phyloP scores from a whole-genome alignment of 1,140 invertebrate genomes.

The Stegodyphus mimosarum region DNA sequence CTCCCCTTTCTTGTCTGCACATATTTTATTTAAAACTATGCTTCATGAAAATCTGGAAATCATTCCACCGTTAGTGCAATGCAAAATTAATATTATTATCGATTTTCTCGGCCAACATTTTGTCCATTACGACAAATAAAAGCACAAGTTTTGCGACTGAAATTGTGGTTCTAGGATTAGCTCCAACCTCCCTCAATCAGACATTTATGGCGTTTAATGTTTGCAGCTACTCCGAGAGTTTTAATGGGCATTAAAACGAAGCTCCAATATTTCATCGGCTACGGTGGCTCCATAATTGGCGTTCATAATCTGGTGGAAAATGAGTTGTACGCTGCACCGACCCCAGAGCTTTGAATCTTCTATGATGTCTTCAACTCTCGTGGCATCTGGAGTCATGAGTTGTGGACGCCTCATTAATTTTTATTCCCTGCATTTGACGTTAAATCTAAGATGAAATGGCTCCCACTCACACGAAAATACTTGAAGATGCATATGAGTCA shows the following conservation, averaged over 20 bases:
- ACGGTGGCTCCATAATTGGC: background rate
- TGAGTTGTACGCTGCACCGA: background rate
- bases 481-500: too few relatives aligned
- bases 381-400: background rate
- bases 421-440: conserved; percentile 4
- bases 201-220: too few relatives aligned
- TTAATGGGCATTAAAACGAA: conserved; percentile 4
- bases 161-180: background rate
- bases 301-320: background rate
- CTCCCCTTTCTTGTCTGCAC: too few relatives aligned
- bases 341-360: conserved; percentile 3
- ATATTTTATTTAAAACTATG: too few relatives aligned
- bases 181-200: background rate
- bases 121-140: background rate
- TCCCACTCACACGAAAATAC: background rate
- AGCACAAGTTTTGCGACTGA: background rate
- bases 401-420: conserved; percentile 9
- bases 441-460: background rate
- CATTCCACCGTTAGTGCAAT: background rate
- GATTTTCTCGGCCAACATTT: background rate
- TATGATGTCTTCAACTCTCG: background rate
- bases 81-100: background rate
- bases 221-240: background rate
- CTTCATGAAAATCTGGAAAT: background rate
- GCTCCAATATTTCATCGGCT: background rate